Percentiles rank a stretch among this genome's conserved stretches.
Conservation (phyloP, 1,140 invertebrate species). For the Steinernema khuongi region DNA sequence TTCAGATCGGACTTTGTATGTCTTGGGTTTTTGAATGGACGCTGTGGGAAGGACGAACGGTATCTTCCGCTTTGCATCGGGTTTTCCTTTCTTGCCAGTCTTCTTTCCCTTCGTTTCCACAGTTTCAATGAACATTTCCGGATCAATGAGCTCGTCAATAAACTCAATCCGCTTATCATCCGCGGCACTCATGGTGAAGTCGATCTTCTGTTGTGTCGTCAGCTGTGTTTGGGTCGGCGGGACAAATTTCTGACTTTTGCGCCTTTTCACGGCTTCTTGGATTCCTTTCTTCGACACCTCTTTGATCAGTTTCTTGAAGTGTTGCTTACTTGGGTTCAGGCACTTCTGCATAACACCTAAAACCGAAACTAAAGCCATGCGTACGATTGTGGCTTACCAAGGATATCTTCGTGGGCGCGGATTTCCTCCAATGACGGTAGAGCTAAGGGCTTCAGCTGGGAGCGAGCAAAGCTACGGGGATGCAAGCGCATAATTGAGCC, state of each 20-base stretch:
- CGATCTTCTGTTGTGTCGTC: not conserved
- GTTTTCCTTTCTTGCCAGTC: not conserved
- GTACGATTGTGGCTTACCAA: slow-evolving; percentile 1
- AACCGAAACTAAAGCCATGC: not conserved
- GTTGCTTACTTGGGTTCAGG: not conserved
- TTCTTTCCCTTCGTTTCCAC: not conserved
- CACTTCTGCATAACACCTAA: not conserved
- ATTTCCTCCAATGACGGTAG: not conserved
- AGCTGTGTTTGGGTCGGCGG: not conserved
- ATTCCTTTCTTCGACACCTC: not conserved
- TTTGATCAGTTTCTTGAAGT: not conserved
- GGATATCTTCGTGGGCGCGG: not conserved
- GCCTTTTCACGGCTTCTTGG: not conserved
- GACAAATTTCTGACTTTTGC: not conserved
- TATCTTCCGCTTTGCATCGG: not conserved
- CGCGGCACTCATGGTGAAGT: not conserved
- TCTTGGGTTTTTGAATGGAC: not conserved
- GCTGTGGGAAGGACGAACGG: not conserved
- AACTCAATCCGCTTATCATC: not conserved
- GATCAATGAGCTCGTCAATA: not conserved
- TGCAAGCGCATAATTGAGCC: not conserved
- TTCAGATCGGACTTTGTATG: not conserved
- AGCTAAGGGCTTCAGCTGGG: not conserved
- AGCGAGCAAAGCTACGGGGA: not conserved
- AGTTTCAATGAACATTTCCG: not conserved